Base-by-base conservation (phyloP, 2,888 invertebrate species). In the Conus canariensis region DNA sequence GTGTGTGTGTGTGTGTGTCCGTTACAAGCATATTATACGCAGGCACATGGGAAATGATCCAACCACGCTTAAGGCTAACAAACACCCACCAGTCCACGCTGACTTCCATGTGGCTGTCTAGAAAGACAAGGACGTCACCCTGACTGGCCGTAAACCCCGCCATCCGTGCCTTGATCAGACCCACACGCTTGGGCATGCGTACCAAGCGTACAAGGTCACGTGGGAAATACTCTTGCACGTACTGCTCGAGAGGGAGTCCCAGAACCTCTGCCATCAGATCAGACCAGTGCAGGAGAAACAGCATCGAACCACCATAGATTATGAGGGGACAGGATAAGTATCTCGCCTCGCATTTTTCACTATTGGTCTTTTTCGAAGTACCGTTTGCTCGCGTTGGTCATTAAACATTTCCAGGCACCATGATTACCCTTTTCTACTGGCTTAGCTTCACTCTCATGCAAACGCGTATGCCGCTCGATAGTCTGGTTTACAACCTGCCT, bases 31-130 rank as follows among this genome's bases (percentile, higher is more conserved):
- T 45, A 4, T 45, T 45, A 45, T 45, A 45, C 45, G 45, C 45
- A 45, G 45, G 4, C 45, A 45, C 45, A 45, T 45, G 45, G 45
- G 45, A 45, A 45, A 45, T 4, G 45, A 45, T 45, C 45, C 45
- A 45, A 45, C 45, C 45, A 45, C 45, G 45, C 45, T 45, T 1
- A 45, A 45, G 30, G 45, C 45, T 3, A 45, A 45, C 45, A 45
- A 45, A 45, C 30, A 80, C 92, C 90, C 30, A 93, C 93, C 93
- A 93, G 82, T 92, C 90, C 25, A 91, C 90, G 82, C 93, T 93
- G 16, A 93, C 93, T 86, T 93, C 93, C 92, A 93, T 93, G 87
- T 93, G 93, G 85, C 93, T 93, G 88, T 93, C 93, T 64, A 92
- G 92, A 83, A 93, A 90, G 22, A 92, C 88, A 14, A 93, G 85